Conservation (phyloP, 2,888 invertebrate genomes). For the Thumatha senex region DNA sequence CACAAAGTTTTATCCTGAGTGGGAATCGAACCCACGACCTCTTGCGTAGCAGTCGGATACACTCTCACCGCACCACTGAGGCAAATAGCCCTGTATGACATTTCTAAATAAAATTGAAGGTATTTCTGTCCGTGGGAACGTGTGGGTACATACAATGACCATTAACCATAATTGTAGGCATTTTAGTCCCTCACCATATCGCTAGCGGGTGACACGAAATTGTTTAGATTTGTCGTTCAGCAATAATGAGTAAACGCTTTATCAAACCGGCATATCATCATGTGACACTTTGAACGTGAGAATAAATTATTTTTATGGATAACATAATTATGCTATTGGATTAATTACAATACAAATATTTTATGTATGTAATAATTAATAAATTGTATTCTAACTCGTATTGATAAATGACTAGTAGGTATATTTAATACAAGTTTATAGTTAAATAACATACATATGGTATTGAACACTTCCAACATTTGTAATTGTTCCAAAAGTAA, state of each 20-base stretch:
- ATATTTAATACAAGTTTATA: too few species aligned
- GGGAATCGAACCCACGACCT: too few species aligned
- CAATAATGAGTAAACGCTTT: constrained; percentile 56
- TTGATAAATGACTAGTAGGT: too few species aligned
- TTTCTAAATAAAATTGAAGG: not conserved
- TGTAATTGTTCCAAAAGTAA: too few species aligned
- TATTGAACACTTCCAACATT: too few species aligned
- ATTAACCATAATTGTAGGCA: constrained; percentile 60
- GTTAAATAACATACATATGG: too few species aligned
- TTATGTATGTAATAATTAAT: too few species aligned
- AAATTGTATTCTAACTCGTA: too few species aligned
- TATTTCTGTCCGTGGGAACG: constrained; percentile 57
- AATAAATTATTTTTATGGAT: constrained; percentile 12
- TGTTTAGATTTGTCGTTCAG: constrained; percentile 42
- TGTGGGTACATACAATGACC: constrained; percentile 37
- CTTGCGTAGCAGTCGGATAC: too few species aligned
- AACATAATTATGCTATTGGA: not conserved
- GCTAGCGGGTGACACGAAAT: constrained; percentile 32
- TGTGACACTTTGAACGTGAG: constrained; percentile 42
- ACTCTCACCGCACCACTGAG: too few species aligned
- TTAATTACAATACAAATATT: not conserved
- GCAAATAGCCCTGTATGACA: not conserved
- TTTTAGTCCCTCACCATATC: constrained; percentile 32
- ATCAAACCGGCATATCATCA: constrained; percentile 60
- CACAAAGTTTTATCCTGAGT: too few species aligned